A percentile compares a stretch with the other conserved stretches of the same genome.
phyloP scores from a whole-genome alignment of 2,113 vertebrate genomes.

The Nerophis lumbriciformis region DNA sequence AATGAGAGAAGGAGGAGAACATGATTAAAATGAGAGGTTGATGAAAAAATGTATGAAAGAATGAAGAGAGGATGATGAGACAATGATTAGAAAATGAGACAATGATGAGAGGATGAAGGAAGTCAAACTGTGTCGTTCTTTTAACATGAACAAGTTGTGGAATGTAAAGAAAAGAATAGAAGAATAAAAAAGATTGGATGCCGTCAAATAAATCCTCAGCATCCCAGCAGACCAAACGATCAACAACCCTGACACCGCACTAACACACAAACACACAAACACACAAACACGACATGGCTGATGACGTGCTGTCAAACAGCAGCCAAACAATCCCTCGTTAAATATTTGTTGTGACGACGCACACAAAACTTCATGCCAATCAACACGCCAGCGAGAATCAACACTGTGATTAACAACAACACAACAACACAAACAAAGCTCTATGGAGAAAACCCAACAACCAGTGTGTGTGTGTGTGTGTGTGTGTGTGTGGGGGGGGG shows the following conservation, averaged over 20 bases:
- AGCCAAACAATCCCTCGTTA: conserved; percentile 55
- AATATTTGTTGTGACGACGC: conserved; percentile 59
- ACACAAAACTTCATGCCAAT: conserved; percentile 57
- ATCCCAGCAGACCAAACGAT: conserved; percentile 25
- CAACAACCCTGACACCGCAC: too few species aligned
- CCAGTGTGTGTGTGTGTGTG: not conserved
- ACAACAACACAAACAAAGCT: conserved; percentile 30
- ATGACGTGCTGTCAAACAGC: conserved; percentile 51
- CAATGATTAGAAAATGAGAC: not conserved
- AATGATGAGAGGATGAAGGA: not conserved
- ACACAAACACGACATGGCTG: conserved; percentile 5
- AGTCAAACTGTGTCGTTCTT: not conserved
- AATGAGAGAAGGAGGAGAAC: too few species aligned
- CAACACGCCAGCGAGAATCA: conserved; percentile 39
- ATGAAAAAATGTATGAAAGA: not conserved
- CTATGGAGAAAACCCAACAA: not conserved
- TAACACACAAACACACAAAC: conserved; percentile 3
- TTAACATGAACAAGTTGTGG: not conserved
- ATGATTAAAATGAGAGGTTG: not conserved
- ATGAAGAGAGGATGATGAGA: not conserved
- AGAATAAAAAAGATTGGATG: conserved; percentile 30
- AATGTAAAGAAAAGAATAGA: not conserved
- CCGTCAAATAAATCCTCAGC: conserved; percentile 21
- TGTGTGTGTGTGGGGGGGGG: not conserved
- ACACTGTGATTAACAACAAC: conserved; percentile 37